Conservation (phyloP, 2,797 vertebrate genomes). For the Ctenopoma kingsleyae region DNA sequence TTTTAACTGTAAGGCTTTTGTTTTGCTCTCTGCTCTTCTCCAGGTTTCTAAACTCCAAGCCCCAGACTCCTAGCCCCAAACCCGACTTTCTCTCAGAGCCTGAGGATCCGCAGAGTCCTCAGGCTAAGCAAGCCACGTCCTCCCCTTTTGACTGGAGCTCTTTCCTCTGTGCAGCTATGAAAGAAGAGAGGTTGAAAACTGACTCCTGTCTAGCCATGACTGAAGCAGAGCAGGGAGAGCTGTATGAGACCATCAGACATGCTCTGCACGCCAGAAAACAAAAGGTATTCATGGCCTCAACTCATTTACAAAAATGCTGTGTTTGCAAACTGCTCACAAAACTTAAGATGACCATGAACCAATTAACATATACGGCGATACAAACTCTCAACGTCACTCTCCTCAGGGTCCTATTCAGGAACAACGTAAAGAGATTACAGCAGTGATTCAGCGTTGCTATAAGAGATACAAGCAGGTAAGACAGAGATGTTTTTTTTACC, state of each 20-base stretch:
- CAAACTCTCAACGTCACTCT: conserved; percentile 15
- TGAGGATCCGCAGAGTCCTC: conserved; percentile 88
- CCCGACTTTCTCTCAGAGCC: conserved; percentile 91
- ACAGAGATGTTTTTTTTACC: background rate
- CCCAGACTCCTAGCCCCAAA: conserved; percentile 89
- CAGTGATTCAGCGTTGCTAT: conserved; percentile 98
- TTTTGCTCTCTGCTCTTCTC: conserved; percentile 10
- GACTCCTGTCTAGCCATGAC: conserved; percentile 94
- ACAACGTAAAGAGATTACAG: conserved; percentile 95
- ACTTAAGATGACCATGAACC: conserved; percentile 1
- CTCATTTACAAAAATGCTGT: background rate
- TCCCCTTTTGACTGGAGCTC: conserved; percentile 93
- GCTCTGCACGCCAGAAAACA: conserved; percentile 97
- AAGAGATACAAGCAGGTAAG: conserved; percentile 99
- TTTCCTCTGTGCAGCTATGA: conserved; percentile 93
- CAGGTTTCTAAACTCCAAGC: conserved; percentile 91
- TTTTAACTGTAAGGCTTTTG: background rate
- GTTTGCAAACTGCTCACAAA: background rate
- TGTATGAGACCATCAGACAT: conserved; percentile 95
- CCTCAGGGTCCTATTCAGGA: conserved; percentile 90
- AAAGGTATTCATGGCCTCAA: conserved; percentile 85
- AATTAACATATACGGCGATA: conserved; percentile 5
- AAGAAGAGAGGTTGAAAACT: conserved; percentile 90
- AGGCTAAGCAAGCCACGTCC: conserved; percentile 90
- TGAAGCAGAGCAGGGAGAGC: conserved; percentile 94